Evolutionary conservation across 2,113 vertebrate species (phyloP).

Genomic region (Perognathus longimembris): DNA sequence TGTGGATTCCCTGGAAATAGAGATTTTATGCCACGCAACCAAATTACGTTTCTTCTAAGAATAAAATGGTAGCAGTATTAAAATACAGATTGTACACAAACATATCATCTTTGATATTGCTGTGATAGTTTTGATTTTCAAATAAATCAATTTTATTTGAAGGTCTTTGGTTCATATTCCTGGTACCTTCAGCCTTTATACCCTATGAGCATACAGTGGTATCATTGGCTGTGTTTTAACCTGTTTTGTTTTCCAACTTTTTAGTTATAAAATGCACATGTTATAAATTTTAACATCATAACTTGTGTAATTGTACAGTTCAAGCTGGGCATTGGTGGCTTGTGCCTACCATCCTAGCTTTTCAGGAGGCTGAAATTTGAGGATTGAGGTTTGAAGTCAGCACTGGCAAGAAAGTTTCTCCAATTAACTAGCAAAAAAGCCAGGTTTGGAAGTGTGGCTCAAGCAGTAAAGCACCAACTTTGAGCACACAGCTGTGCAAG

Average conservation of each 20-base stretch:
- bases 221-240: background rate
- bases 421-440: no score
- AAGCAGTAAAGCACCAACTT: no score
- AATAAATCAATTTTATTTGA: background rate
- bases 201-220: no score
- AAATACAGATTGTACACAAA: background rate
- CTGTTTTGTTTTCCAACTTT: background rate
- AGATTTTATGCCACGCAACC: background rate
- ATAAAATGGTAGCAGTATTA: background rate
- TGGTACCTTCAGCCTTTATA: background rate
- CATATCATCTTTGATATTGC: background rate
- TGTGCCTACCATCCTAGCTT: no score
- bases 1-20: background rate
- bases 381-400: no score
- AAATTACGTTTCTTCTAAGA: background rate
- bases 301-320: background rate
- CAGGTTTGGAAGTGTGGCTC: no score
- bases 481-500: no score
- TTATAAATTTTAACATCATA: background rate
- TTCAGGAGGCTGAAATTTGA: no score
- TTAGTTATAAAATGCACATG: background rate
- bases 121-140: background rate
- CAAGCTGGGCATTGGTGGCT: no score
- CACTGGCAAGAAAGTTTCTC: no score
- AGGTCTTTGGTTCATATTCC: constrained; percentile 1